phyloP scores from a whole-genome alignment of 2,797 vertebrate species.

The Ctenopoma multispine region DNA sequence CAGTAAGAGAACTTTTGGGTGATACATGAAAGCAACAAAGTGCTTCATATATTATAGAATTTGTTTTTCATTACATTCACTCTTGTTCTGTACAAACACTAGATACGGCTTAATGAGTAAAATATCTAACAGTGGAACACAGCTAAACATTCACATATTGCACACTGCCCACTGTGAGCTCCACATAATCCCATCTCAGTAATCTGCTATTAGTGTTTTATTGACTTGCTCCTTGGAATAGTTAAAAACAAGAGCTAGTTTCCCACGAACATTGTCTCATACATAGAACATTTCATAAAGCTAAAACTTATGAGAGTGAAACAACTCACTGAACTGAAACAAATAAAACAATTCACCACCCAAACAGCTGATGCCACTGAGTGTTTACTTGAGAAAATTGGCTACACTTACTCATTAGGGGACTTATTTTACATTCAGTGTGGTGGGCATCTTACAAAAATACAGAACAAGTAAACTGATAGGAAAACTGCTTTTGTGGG shows the following conservation, averaged over 20 bases:
- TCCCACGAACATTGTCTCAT: constrained; percentile 14
- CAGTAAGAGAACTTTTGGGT: constrained; percentile 26
- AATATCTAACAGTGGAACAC: constrained; percentile 28
- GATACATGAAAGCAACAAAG: constrained; percentile 31
- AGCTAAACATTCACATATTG: constrained; percentile 59
- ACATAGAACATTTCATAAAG: constrained; percentile 28
- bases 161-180: constrained; percentile 52
- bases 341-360: constrained; percentile 21
- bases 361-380: constrained; percentile 12
- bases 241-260: constrained; percentile 20
- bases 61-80: constrained; percentile 19
- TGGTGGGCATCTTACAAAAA: constrained; percentile 67
- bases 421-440: constrained; percentile 72
- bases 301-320: not conserved
- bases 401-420: constrained; percentile 34
- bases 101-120: constrained; percentile 32
- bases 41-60: constrained; percentile 27
- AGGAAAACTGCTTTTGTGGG: constrained; percentile 21
- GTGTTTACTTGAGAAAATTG: constrained; percentile 33
- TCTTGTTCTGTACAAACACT: constrained; percentile 39
- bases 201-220: constrained; percentile 13
- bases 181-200: constrained; percentile 21
- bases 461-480: constrained; percentile 42
- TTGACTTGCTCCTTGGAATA: constrained; percentile 9
- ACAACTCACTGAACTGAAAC: too few relatives aligned